A percentile compares a stretch with the other conserved stretches of the same genome.
Conservation (phyloP, 2,888 invertebrate genomes). For the Andrena trimmerana region DNA sequence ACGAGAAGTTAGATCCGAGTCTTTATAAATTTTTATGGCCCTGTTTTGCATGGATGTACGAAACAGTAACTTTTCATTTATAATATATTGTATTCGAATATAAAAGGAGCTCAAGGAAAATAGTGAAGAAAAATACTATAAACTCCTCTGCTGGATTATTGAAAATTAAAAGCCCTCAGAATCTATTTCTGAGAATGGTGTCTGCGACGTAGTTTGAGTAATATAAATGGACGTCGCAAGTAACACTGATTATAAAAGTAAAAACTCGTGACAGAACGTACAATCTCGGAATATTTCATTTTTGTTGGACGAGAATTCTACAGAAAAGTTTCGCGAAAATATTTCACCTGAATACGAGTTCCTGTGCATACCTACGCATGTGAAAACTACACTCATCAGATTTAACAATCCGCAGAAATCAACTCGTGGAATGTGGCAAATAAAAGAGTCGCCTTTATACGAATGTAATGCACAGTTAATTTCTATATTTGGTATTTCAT, state of each 20-base stretch:
- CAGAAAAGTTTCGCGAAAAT: conserved; percentile 17
- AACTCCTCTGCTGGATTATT: not conserved
- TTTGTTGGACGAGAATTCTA: conserved; percentile 27
- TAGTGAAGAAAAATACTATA: not conserved
- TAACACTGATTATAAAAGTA: conserved; percentile 11
- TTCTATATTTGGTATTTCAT: too few relatives aligned
- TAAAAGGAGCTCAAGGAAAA: not conserved
- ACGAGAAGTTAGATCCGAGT: too few relatives aligned
- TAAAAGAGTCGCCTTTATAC: too few relatives aligned
- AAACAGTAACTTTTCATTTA: not conserved
- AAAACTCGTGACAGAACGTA: conserved; percentile 1
- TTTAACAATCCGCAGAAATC: conserved; percentile 16
- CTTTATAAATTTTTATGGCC: too few relatives aligned
- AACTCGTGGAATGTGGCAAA: not conserved
- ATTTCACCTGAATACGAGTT: conserved; percentile 27
- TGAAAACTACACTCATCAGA: conserved; percentile 24
- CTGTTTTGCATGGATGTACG: too few relatives aligned
- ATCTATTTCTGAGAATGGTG: not conserved
- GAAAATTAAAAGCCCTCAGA: not conserved
- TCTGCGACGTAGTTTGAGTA: not conserved
- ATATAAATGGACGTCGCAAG: not conserved
- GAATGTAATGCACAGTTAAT: too few relatives aligned
- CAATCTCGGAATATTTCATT: conserved; percentile 36
- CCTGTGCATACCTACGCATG: not conserved
- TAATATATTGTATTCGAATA: not conserved